These are phyloP conservation scores for Tringa solitaria DNA, from an alignment of 2,113 vertebrate genomes.

Conservation along the genomic window DNA sequence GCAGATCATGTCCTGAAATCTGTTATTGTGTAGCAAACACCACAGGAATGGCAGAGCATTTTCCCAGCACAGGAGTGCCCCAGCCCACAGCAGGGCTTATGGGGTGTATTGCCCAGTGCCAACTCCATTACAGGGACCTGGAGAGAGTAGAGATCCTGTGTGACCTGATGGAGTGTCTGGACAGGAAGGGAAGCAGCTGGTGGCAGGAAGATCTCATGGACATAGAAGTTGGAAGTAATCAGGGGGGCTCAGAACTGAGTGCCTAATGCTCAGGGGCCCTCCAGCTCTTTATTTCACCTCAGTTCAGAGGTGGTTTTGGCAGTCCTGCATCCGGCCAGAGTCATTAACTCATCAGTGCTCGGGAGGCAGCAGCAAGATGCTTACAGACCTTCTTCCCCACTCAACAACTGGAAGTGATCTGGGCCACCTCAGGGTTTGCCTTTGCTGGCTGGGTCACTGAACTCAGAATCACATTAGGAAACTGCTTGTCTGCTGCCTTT, in stretches of 20 bases:
- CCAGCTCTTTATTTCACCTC: neutral
- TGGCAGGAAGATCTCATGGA: neutral
- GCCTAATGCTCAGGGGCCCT: neutral
- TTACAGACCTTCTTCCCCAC: neutral
- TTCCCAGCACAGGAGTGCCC: neutral
- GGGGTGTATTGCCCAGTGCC: accelerated
- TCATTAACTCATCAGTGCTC: neutral
- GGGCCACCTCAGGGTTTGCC: neutral
- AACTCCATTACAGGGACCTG: neutral
- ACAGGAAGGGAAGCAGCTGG: neutral
- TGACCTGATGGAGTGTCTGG: neutral
- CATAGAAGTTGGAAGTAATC: neutral
- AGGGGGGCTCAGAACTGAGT: neutral
- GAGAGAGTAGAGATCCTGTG: neutral
- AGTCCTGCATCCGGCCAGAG: neutral
- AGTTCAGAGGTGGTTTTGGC: neutral
- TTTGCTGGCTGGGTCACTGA: neutral
- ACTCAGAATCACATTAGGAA: accelerated
- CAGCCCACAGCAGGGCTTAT: neutral
- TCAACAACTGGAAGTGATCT: neutral
- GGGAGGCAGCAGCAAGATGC: neutral
- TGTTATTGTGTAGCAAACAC: neutral
- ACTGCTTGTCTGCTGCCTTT: neutral
- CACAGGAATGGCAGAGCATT: neutral
- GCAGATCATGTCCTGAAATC: neutral